These are phyloP conservation scores for Drosophila eugracilis DNA, from an alignment of 1,140 invertebrate species.

Conservation along the genomic window DNA sequence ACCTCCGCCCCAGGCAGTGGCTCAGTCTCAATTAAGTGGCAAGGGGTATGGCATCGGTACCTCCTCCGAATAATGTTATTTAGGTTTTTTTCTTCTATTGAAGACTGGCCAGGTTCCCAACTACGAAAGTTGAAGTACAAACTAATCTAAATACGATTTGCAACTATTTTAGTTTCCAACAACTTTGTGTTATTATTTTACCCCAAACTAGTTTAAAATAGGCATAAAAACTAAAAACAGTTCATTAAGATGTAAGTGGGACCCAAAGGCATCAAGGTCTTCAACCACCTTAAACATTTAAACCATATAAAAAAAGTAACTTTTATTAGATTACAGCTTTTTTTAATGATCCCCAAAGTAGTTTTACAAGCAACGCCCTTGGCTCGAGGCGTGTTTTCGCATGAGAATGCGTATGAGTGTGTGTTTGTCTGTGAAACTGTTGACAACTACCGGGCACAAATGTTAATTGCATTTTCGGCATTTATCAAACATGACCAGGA, in stretches of 20 bases:
- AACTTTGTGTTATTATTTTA: too few species aligned
- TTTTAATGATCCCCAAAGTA: not conserved
- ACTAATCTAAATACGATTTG: too few species aligned
- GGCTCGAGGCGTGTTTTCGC: slow-evolving; percentile 3
- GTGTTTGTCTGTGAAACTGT: slow-evolving; percentile 25
- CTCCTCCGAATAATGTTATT: too few species aligned
- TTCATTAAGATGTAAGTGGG: not conserved
- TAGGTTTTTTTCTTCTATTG: too few species aligned
- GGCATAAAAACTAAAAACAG: too few species aligned
- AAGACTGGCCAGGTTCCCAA: too few species aligned
- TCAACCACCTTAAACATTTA: not conserved
- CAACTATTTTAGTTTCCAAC: too few species aligned
- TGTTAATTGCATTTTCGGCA: slow-evolving; percentile 82
- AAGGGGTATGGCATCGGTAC: not conserved
- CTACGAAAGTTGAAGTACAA: too few species aligned
- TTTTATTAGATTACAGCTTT: not conserved
- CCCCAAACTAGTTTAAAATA: too few species aligned
- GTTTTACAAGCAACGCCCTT: not conserved
- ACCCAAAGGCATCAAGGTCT: too few species aligned
- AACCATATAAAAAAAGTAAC: not conserved
- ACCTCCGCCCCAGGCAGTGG: slow-evolving; percentile 23
- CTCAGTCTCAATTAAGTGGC: slow-evolving; percentile 19
- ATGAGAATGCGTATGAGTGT: slow-evolving; percentile 21
- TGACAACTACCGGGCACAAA: slow-evolving; percentile 69
- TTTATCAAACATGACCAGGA: slow-evolving; percentile 75